A percentile compares a stretch with the other conserved stretches of the same genome.
Evolutionary conservation across 2,888 invertebrate species (phyloP).

Genomic region (Tuta absoluta): DNA sequence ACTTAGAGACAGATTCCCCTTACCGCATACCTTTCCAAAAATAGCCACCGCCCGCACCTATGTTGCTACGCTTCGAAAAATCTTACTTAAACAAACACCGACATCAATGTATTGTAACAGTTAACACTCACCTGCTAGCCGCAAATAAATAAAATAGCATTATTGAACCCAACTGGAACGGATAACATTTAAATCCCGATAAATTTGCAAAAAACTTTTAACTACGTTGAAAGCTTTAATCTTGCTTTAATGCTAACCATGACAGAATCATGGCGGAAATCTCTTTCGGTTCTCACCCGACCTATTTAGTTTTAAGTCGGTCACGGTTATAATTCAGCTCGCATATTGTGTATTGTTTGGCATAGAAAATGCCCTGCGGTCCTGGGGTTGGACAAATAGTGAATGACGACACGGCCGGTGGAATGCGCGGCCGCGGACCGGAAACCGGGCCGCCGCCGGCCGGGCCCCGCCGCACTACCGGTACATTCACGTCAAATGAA

Average conservation of each 20-base stretch:
- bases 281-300: constrained; percentile 36
- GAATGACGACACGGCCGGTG: constrained; percentile 66
- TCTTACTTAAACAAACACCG: constrained; percentile 33
- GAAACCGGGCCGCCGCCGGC: constrained; percentile 66
- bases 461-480: constrained; percentile 51
- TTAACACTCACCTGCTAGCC: constrained; percentile 42
- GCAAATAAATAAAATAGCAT: constrained; percentile 34
- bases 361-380: constrained; percentile 42
- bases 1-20: constrained; percentile 61
- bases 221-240: constrained; percentile 26
- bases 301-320: constrained; percentile 43
- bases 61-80: constrained; percentile 45
- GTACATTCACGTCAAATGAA: constrained; percentile 66
- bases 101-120: constrained; percentile 39
- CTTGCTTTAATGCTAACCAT: constrained; percentile 20
- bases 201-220: constrained; percentile 20
- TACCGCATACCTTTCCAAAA: constrained; percentile 64
- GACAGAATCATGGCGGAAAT: constrained; percentile 32
- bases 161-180: not conserved
- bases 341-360: constrained; percentile 37
- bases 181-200: constrained; percentile 18
- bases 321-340: constrained; percentile 43
- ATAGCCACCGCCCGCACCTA: constrained; percentile 54
- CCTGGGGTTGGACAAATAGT: constrained; percentile 62
- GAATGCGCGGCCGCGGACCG: constrained; percentile 66